Evolutionary conservation across 2,888 invertebrate species (phyloP), one percentile per base, ranked within the genome.

Genomic region (Noctuana brunneofusca): DNA sequence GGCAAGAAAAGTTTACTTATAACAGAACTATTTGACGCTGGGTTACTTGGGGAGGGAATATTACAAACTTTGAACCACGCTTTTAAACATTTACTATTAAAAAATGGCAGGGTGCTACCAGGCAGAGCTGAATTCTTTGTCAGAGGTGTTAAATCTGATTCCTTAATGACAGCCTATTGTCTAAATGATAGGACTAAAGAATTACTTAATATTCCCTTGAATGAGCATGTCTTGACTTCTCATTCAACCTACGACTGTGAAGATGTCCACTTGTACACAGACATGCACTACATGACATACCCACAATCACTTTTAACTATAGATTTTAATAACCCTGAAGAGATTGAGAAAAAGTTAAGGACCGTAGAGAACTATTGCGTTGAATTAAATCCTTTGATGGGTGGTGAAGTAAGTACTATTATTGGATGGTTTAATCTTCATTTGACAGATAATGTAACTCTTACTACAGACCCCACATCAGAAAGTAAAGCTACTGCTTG

Each of bases 11-110:
- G 94, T 58, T 78, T 96, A 49, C 80, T 96, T 58, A 92, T 96
- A 0, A 96, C 96, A 2, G 96, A 97, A 85, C 94, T 95, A 67
- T 95, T 97, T 86, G 97, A 97, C 88, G 94, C 95, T 54, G 96
- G 95, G 0, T 78, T 96, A 24, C 94, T 97, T 80, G 96, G 97
- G 1, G 97, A 97, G 83, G 92, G 93, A 71, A 92, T 95, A 35
- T 79, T 97, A 48, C 89, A 93, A 68, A 94, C 94, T 16, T 76
- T 96, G 46, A 81, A 92, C 46, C 95, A 96, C 85, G 96, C 96
- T 5, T 95, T 95, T 93, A 84, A 93, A 62, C 80, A 93, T 69
- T 86, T 96, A 48, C 76, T 96, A 18, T 69, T 72, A 24, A 69
- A 81, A 20, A 72, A 75, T 57, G 93, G 92, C 4, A 86, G 87